Base-by-base conservation (phyloP, 2,888 invertebrate genomes). In the Agrilus mali region DNA sequence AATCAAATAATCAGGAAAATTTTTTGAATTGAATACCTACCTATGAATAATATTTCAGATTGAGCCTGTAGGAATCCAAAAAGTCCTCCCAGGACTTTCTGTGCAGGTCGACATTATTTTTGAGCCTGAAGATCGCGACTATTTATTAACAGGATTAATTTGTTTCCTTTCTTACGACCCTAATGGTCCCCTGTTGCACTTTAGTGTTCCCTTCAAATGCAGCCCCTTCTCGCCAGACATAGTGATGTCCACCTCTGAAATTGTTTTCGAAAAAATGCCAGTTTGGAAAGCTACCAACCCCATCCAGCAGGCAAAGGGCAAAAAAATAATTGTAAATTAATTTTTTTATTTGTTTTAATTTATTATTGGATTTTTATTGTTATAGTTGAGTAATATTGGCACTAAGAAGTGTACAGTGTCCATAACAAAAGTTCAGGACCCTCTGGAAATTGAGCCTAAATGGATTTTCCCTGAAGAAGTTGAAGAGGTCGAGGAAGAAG, bases 21-120 rank as follows among this genome's bases (percentile, higher is more conserved):
- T 22, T 17, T 17, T 17, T 20, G 2, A 20, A n/a, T n/a, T 20
- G 7, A 20, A 20, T 6, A 20, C 7, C 2, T 20, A 20, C n/a
- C n/a, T n/a, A n/a, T n/a, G 7, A 22, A 22, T 17, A 12, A 27
- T 17, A 15, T 38, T 42, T 4, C 36, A 50, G 50, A 42, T 49
- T 8, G 51, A 52, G 22, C 45, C 46, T 1, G 43, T 50, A 12
- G 52, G 46, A 12, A 42, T 47, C 16, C 46, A 47, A 17, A 31
- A 42, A 3, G 20, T 50, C 12, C 27, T 46, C n/a, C 51, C 53
- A 5, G 55, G 55, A 7, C 35, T 53, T 22, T 40, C 42, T 2
- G 45, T 52, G 3, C 31, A 33, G 12, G n/a, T 51, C 7, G 41
- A 36, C 1, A 33, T 54, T n/a, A 49, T 40, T 15, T 52, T 54